phyloP scores from a whole-genome alignment of 64 coral and sea anemone species.

The Acropora tenuis region DNA sequence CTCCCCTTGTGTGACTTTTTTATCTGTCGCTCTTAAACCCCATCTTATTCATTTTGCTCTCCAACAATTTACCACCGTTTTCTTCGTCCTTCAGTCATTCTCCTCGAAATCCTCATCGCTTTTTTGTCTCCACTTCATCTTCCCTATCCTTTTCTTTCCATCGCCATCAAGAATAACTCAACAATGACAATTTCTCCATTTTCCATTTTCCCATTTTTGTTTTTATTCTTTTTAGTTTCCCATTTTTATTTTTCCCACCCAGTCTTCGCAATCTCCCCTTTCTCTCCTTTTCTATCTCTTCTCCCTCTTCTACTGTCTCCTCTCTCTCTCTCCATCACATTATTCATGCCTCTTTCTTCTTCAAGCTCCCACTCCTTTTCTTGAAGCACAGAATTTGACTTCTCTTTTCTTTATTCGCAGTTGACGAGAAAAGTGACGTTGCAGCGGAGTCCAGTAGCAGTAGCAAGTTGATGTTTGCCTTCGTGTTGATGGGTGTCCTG shows the following conservation, averaged over 20 bases:
- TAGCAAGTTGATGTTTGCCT: slow-evolving; percentile 7
- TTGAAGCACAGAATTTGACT: neutral
- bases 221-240: too few relatives aligned
- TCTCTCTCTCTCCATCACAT: neutral
- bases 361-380: neutral
- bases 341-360: neutral
- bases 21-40: neutral
- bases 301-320: neutral
- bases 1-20: neutral
- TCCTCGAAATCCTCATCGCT: too few relatives aligned
- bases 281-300: neutral
- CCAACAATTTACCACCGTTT: too few relatives aligned
- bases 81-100: too few relatives aligned
- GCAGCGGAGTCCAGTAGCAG: neutral
- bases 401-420: neutral
- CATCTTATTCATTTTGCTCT: neutral
- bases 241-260: too few relatives aligned
- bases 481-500: neutral
- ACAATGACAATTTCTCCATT: too few relatives aligned
- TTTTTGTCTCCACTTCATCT: too few relatives aligned
- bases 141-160: too few relatives aligned
- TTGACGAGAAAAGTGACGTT: neutral
- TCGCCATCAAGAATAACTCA: too few relatives aligned
- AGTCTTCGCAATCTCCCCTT: neutral
- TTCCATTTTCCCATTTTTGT: too few relatives aligned